Percentiles rank a stretch among this genome's conserved stretches.
phyloP scores from a whole-genome alignment of 2,888 invertebrate species.

The Agriopis aurantiaria region DNA sequence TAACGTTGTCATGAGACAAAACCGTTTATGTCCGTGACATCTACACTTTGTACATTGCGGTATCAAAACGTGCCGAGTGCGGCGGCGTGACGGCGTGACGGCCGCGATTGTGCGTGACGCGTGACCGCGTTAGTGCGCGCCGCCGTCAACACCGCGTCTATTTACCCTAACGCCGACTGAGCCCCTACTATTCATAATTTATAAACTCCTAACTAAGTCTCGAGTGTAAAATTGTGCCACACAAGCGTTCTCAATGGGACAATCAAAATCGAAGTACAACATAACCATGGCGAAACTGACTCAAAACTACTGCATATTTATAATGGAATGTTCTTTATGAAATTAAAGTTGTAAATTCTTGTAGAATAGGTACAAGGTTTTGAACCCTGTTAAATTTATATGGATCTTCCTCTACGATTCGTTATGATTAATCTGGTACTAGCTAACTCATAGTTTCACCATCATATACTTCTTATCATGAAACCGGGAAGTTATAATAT shows the following conservation, averaged over 20 bases:
- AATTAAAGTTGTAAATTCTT: conserved; percentile 69
- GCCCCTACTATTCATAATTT: conserved; percentile 79
- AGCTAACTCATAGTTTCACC: not conserved
- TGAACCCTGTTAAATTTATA: conserved; percentile 69
- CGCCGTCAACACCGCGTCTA: conserved; percentile 59
- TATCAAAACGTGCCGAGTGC: conserved; percentile 57
- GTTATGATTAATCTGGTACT: conserved; percentile 61
- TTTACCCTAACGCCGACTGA: conserved; percentile 65
- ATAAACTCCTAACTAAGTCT: conserved; percentile 81
- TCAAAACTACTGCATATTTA: conserved; percentile 20
- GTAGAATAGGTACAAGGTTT: conserved; percentile 66
- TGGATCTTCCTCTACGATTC: conserved; percentile 67
- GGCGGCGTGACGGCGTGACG: conserved; percentile 47
- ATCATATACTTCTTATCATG: not conserved
- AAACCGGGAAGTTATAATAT: not conserved
- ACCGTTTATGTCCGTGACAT: conserved; percentile 67
- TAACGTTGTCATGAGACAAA: conserved; percentile 67
- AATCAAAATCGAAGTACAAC: conserved; percentile 68
- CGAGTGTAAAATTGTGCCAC: conserved; percentile 83
- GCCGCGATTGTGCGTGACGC: conserved; percentile 46
- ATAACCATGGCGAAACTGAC: conserved; percentile 47
- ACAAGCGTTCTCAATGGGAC: conserved; percentile 74
- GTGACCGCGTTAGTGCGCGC: conserved; percentile 42
- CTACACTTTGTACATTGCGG: conserved; percentile 74
- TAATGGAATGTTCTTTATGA: conserved; percentile 59